Evolutionary conservation across 2,113 vertebrate genomes (phyloP), one percentile per base, ranked within the genome.

Genomic region (Mustela nigripes): DNA sequence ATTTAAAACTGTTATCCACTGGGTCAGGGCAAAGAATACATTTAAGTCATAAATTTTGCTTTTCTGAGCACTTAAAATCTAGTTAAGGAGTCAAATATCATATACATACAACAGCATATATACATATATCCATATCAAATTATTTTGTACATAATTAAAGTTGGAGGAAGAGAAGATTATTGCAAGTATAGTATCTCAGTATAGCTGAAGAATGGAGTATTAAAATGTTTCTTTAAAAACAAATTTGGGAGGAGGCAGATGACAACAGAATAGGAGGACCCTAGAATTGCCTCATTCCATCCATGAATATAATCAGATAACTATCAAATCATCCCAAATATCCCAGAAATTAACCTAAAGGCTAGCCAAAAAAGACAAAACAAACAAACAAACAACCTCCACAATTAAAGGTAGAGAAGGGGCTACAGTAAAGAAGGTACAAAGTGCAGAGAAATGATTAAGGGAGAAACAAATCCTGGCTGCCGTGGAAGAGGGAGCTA

Each of bases 61-160:
- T 92, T 82, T 89, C 48, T 84, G 33, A 67, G 28, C 28, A 74
- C 53, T 92, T 93, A 50, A 86, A 86, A 92, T 89, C 19, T 31
- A 86, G 39, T 28, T 56, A 12, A 19, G 60, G 14, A 56, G 42
- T 62, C 4, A 74, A 78, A 94, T 69, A 84, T 71, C 21, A 84
- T 39, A 79, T 11, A 48, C 10, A 42, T 45, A 5, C 0, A 50
- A 58, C 36, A 48, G 63, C 45, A 50, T 31, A 53, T 22, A 81
- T 62, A 28, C 26, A 63, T 7, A 11, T 69, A 31, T 76, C 24
- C 36, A 48, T 36, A 28, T 82, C 7, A 83, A 88, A 69, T 91
- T 71, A 65, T 76, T 92, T 79, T 84, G 5, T 22, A 89, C 18
- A 22, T n/a, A 56, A 86, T 11, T 48, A 74, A 65, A 89, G 48